Conservation (phyloP, 37 sponge, comb jelly and placozoan genomes). For the Chondrilla cf. caribensis region DNA sequence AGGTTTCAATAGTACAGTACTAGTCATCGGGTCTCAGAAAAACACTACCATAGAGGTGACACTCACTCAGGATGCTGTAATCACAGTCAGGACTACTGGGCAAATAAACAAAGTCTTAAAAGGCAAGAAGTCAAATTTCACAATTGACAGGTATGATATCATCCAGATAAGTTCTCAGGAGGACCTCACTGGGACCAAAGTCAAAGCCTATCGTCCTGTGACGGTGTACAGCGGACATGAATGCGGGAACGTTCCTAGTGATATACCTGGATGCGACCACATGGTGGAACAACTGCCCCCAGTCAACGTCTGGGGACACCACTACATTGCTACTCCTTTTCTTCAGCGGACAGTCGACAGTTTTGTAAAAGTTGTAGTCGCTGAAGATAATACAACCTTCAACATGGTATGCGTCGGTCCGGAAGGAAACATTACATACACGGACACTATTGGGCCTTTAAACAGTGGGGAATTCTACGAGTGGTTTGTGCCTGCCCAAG, state of each 20-base stretch:
- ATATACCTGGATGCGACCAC: background rate
- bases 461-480: background rate
- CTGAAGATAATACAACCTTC: background rate
- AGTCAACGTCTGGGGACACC: background rate
- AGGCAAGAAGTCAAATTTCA: background rate
- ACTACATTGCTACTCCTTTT: background rate
- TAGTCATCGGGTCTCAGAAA: slow-evolving; percentile 2
- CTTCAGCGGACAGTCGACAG: no score
- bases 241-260: background rate
- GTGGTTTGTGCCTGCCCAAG: background rate
- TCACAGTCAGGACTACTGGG: background rate
- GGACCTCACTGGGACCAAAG: background rate
- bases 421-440: background rate
- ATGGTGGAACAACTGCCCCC: slow-evolving; percentile 20
- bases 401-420: background rate
- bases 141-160: background rate
- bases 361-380: background rate
- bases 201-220: background rate
- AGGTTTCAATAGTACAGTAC: background rate
- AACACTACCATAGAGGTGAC: background rate
- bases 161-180: background rate
- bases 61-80: background rate
- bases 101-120: background rate
- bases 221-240: slow-evolving; percentile 19
- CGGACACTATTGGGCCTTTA: no score